Base-by-base conservation (phyloP, 2,888 invertebrate genomes). In the Pheosia gnoma region DNA sequence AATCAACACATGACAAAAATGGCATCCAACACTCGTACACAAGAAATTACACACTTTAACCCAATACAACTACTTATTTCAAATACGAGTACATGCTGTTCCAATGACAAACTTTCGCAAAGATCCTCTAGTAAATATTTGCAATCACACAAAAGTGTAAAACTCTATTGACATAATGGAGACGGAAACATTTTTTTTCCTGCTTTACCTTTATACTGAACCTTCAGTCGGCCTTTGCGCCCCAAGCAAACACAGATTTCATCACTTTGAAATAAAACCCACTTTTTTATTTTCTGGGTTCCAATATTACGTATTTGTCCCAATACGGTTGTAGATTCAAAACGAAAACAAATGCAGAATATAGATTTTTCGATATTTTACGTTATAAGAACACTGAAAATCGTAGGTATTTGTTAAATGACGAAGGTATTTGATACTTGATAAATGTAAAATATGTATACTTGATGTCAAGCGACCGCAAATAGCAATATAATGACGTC, bases 11-110 rank as follows among this genome's bases (percentile, higher is more conserved):
- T 25, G 25, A 55, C 36, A 53, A 11, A 86, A 88, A 87, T 80
- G 63, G 82, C 82, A 84, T 79, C 87, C 84, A 86, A 77, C 84
- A 82, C 86, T 86, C 81, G 85, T 85, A 86, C 85, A 82, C 87
- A 93, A 93, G 93, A 93, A 93, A 93, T 93, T 93, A 93, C 93
- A 90, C 90, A 92, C 91, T 93, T 93, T 93, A 91, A 91, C 91
- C 93, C 25, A 25, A 25, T 25, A 25, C 25, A 25, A 25, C 25
- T 25, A 25, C 2, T 25, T 25, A 25, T 25, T 25, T 25, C 25
- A 25, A 25, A 25, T 25, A 25, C 25, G 25, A 25, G 25, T 25
- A 25, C 25, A 25, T 25, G 25, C 1, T 25, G 25, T 25, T 25
- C 25, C 25, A 25, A 25, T 25, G 25, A 25, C 25, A 7, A 39